Conservation (phyloP, 2,888 invertebrate species). For the Helobdella robusta region DNA sequence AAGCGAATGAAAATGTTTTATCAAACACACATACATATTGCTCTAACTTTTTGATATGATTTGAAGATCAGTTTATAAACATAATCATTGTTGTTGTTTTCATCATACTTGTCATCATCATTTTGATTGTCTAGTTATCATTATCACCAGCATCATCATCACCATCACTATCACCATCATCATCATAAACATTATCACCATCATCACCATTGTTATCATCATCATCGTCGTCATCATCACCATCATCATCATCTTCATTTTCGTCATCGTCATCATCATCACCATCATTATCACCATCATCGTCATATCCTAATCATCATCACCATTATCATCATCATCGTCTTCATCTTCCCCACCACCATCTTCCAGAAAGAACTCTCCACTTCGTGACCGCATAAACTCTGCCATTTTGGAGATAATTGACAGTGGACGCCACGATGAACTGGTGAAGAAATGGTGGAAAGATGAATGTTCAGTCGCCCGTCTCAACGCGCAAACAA, state of each 20-base stretch:
- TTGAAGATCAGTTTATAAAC: no score
- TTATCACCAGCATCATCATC: conserved; percentile 3
- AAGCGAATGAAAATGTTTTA: no score
- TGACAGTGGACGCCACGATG: conserved; percentile 8
- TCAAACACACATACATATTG: no score
- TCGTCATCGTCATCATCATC: no score
- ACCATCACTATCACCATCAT: neutral
- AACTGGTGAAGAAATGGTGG: conserved; percentile 10
- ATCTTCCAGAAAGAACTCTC: neutral
- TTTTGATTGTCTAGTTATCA: no score
- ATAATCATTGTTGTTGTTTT: no score
- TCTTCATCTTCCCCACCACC: neutral
- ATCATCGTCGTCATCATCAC: conserved; percentile 2
- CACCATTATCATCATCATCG: neutral
- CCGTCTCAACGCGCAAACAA: neutral
- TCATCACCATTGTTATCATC: neutral
- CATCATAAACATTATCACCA: conserved; percentile 9
- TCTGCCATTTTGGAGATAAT: conserved; percentile 8
- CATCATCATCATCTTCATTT: neutral
- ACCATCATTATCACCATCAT: neutral
- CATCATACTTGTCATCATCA: neutral
- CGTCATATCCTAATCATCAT: conserved; percentile 12
- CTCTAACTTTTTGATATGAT: no score
- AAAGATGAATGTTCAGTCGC: neutral
- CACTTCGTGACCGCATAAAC: neutral